Evolutionary conservation across 2,113 vertebrate species (phyloP).

Genomic region (Nematolebias whitei): DNA sequence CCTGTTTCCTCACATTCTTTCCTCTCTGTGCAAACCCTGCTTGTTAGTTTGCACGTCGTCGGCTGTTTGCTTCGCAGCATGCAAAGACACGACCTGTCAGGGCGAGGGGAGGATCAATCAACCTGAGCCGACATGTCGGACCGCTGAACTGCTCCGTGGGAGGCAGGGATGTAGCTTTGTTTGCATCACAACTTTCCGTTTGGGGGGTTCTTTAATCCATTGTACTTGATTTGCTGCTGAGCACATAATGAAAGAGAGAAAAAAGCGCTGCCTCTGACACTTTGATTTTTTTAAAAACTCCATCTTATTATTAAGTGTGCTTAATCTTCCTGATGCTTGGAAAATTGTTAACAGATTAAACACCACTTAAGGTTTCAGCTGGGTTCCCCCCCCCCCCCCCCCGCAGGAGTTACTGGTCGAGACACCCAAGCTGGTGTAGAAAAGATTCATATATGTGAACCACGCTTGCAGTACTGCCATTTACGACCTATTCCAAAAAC

Average conservation of each 20-base stretch:
- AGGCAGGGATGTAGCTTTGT: conserved; percentile 42
- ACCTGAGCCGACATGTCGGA: conserved; percentile 62
- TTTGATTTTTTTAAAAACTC: no score
- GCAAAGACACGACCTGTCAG: conserved; percentile 61
- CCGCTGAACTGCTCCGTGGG: conserved; percentile 59
- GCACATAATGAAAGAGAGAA: conserved; percentile 54
- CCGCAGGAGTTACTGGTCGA: conserved; percentile 5
- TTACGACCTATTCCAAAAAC: no score
- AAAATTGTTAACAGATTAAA: conserved; percentile 42
- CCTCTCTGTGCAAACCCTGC: conserved; percentile 16
- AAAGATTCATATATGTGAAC: conserved; percentile 41
- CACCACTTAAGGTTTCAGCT: background rate
- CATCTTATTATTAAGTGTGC: conserved; percentile 26
- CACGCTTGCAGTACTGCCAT: no score
- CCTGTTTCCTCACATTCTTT: conserved; percentile 18
- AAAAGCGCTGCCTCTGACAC: conserved; percentile 33
- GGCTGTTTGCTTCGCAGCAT: conserved; percentile 35
- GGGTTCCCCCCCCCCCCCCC: no score
- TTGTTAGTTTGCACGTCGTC: conserved; percentile 1
- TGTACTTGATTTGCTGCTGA: conserved; percentile 50
- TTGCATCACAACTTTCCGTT: conserved; percentile 34
- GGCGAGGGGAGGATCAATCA: conserved; percentile 58
- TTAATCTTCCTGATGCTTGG: conserved; percentile 27
- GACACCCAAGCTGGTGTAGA: conserved; percentile 16
- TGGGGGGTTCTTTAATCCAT: conserved; percentile 41